These are phyloP conservation scores for Mayetiola destructor DNA, from an alignment of 2,888 invertebrate species.

Conservation along the genomic window DNA sequence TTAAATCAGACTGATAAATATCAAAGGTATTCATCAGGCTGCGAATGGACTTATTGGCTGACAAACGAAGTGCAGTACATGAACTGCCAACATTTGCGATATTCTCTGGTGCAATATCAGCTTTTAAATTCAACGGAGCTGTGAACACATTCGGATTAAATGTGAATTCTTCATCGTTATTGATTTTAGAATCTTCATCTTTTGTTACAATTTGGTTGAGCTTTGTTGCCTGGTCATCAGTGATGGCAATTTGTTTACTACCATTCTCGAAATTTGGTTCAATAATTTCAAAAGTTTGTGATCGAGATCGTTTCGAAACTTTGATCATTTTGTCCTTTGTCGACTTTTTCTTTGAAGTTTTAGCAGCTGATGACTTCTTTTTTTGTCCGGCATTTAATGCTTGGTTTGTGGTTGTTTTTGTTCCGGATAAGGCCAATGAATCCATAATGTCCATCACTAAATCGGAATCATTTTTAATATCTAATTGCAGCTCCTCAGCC, in stretches of 20 bases:
- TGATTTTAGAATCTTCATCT: background rate
- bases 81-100: background rate
- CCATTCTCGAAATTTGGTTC: slow-evolving; percentile 6
- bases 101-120: background rate
- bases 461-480: slow-evolving; percentile 1
- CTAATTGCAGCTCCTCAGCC: background rate
- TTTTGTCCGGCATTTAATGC: background rate
- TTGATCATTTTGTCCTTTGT: background rate
- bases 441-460: background rate
- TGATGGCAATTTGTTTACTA: no score
- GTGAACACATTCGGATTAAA: slow-evolving; percentile 1
- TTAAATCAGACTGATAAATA: background rate
- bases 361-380: background rate
- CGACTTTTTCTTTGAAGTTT: background rate
- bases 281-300: background rate
- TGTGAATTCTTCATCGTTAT: background rate
- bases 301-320: background rate
- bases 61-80: slow-evolving; percentile 4
- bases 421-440: background rate
- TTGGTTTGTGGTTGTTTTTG: background rate
- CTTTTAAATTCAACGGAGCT: background rate
- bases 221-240: background rate
- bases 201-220: background rate
- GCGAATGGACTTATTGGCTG: background rate
- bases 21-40: slow-evolving; percentile 5